Percentiles rank a stretch among this genome's conserved stretches.
phyloP scores from a whole-genome alignment of 2,113 vertebrate species.

The Petroica traversi region DNA sequence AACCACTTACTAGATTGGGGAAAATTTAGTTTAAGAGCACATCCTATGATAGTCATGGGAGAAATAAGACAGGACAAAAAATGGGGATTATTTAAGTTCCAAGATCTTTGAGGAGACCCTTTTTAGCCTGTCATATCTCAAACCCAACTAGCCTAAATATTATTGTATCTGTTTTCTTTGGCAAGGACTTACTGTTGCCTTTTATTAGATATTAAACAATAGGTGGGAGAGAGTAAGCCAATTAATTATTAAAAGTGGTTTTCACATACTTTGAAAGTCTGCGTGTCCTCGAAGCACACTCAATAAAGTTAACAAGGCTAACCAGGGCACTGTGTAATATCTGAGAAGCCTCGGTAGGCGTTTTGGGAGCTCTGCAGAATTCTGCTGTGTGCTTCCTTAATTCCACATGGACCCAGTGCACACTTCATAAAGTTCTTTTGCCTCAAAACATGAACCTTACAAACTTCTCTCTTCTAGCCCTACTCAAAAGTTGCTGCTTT shows the following conservation, averaged over 20 bases:
- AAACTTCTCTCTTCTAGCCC: background rate
- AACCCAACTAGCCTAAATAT: background rate
- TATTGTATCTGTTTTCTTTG: background rate
- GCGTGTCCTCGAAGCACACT: slow-evolving; percentile 16
- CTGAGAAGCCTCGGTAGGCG: background rate
- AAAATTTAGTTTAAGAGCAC: background rate
- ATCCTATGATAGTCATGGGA: background rate
- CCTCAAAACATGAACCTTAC: background rate
- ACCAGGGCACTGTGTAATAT: background rate
- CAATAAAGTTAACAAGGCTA: slow-evolving; percentile 36
- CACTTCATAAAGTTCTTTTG: slow-evolving; percentile 12
- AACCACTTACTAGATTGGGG: background rate
- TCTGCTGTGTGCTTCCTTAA: background rate
- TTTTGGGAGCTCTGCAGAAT: accelerated
- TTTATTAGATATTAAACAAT: slow-evolving; percentile 9
- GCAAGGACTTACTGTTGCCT: background rate
- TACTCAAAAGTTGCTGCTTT: background rate
- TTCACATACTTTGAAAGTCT: slow-evolving; percentile 5
- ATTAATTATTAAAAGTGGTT: slow-evolving; percentile 31
- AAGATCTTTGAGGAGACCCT: background rate
- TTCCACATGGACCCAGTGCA: background rate
- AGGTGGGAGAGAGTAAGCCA: background rate
- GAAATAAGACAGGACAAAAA: slow-evolving; percentile 12
- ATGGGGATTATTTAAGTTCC: background rate
- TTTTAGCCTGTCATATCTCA: background rate